Evolutionary conservation across 1,140 invertebrate species (phyloP).

Genomic region (Calephelis virginiensis): DNA sequence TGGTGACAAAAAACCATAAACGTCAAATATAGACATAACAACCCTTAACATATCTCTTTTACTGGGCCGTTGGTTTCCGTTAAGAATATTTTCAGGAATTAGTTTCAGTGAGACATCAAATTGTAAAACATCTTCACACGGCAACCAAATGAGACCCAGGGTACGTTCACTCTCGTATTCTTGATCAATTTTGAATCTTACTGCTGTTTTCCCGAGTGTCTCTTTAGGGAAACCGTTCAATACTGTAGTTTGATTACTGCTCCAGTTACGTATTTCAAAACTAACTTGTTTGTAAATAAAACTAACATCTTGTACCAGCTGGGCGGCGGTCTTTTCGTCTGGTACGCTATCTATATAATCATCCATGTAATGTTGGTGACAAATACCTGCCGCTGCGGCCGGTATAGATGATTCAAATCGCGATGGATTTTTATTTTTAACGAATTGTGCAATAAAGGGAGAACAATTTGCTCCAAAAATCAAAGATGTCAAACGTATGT

Average conservation of each 20-base stretch:
- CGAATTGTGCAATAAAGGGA: conserved; percentile 38
- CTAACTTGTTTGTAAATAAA: conserved; percentile 41
- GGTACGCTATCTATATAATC: conserved; percentile 49
- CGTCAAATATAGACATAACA: conserved; percentile 54
- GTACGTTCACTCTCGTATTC: conserved; percentile 28
- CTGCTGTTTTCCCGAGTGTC: conserved; percentile 15
- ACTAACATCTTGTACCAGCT: conserved; percentile 33
- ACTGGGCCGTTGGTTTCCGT: conserved; percentile 31
- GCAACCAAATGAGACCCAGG: conserved; percentile 35
- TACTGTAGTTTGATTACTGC: conserved; percentile 24
- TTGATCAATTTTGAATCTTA: conserved; percentile 24
- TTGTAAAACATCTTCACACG: conserved; percentile 27
- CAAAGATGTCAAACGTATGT: conserved; percentile 31
- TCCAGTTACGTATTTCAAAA: conserved; percentile 37
- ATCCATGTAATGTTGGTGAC: conserved; percentile 46
- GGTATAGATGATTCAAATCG: conserved; percentile 32
- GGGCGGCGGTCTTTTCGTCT: conserved; percentile 30
- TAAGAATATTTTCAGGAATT: conserved; percentile 29
- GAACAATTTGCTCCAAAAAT: conserved; percentile 37
- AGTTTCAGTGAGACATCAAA: conserved; percentile 31
- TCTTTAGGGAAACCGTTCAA: conserved; percentile 27
- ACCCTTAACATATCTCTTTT: conserved; percentile 31
- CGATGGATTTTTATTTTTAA: conserved; percentile 45
- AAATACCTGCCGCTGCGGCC: conserved; percentile 35
- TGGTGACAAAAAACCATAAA: conserved; percentile 54